These are phyloP conservation scores for Erebia ligea DNA, from an alignment of 2,888 invertebrate species.

Conservation along the genomic window DNA sequence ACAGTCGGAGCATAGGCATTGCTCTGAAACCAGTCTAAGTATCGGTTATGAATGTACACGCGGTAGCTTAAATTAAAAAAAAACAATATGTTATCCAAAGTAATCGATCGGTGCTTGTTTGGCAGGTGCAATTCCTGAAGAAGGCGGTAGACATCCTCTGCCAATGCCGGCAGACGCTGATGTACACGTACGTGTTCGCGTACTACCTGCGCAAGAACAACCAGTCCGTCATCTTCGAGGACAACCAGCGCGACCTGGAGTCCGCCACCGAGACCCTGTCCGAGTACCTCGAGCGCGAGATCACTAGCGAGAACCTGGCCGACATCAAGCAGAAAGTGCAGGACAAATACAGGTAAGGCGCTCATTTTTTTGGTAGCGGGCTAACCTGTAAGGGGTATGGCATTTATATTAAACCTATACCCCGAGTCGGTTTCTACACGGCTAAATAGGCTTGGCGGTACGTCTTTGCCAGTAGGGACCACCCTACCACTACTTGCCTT, in stretches of 20 bases:
- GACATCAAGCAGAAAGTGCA: constrained; percentile 99
- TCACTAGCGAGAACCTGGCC: constrained; percentile 97
- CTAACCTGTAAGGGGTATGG: too few relatives aligned
- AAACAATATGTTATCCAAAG: too few relatives aligned
- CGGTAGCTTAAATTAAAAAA: too few relatives aligned
- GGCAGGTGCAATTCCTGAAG: constrained; percentile 97
- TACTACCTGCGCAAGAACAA: constrained; percentile 99
- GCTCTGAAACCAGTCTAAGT: too few relatives aligned
- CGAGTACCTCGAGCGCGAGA: constrained; percentile 98
- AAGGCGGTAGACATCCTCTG: constrained; percentile 98
- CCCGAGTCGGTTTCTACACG: too few relatives aligned
- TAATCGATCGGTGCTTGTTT: not conserved
- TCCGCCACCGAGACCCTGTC: constrained; percentile 98
- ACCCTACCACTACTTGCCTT: too few relatives aligned
- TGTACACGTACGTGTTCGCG: constrained; percentile 99
- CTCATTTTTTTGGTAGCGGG: too few relatives aligned
- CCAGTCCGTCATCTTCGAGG: constrained; percentile 99
- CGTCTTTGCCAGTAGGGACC: too few relatives aligned
- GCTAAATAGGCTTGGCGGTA: too few relatives aligned
- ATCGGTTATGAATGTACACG: too few relatives aligned
- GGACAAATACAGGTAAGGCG: constrained; percentile 94
- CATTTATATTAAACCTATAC: too few relatives aligned
- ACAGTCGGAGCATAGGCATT: too few relatives aligned
- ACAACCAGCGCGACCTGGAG: constrained; percentile 99
- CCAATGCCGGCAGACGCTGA: constrained; percentile 98